Evolutionary conservation across 2,888 invertebrate species (phyloP).

Genomic region (Lasioglossum villosulum): DNA sequence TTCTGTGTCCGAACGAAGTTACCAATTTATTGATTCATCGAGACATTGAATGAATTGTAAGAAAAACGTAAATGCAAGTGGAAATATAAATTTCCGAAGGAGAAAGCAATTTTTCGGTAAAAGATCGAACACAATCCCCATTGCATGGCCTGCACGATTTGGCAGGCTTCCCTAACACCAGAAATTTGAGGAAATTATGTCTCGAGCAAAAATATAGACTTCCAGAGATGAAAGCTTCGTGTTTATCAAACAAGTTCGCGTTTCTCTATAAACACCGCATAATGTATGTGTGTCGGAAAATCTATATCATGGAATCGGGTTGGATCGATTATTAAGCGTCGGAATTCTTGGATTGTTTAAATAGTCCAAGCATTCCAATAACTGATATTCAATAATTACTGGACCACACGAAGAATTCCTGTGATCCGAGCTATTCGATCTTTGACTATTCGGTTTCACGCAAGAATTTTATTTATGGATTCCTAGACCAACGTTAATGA

Average conservation of each 20-base stretch:
- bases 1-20: background rate
- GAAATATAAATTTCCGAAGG: background rate
- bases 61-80: background rate
- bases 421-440: slow-evolving; percentile 26
- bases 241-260: background rate
- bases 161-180: background rate
- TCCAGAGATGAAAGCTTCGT: background rate
- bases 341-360: slow-evolving; percentile 19
- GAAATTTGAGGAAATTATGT: background rate
- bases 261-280: background rate
- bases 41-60: background rate
- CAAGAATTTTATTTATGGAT: background rate
- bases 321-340: background rate
- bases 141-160: background rate
- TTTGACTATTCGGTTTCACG: background rate
- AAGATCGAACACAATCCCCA: background rate
- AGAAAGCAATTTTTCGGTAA: background rate
- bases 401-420: slow-evolving; percentile 21
- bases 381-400: slow-evolving; percentile 22
- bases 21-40: background rate
- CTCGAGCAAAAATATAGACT: background rate
- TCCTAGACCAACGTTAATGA: background rate
- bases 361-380: slow-evolving; percentile 19
- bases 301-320: background rate
- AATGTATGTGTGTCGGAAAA: background rate